phyloP scores from a whole-genome alignment of 2,888 invertebrate genomes.

The Hermodice carunculata region DNA sequence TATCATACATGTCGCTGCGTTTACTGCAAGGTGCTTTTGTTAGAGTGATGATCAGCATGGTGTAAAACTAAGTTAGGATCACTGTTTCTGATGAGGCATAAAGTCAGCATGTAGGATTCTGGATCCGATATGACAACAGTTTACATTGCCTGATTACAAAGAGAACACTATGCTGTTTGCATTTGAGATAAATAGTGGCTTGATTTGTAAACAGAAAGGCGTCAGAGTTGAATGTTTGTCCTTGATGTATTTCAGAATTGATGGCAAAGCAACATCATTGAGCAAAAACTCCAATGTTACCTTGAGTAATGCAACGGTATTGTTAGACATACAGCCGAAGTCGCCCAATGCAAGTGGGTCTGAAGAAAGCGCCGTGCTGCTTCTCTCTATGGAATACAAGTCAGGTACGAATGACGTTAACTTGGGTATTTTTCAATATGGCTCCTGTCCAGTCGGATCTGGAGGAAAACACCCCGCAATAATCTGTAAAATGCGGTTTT shows the following conservation, averaged over 20 bases:
- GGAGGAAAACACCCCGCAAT: neutral
- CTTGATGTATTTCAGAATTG: neutral
- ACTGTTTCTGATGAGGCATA: no score
- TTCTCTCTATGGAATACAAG: neutral
- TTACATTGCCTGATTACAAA: no score
- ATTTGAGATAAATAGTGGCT: no score
- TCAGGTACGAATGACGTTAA: slow-evolving; percentile 2
- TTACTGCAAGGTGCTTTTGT: no score
- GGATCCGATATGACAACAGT: no score
- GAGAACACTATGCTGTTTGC: no score
- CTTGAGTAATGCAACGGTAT: neutral
- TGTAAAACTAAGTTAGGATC: no score
- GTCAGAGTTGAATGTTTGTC: neutral
- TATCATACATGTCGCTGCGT: no score
- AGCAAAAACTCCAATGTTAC: neutral
- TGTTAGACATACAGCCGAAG: neutral
- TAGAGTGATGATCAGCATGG: no score
- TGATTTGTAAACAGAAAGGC: no score
- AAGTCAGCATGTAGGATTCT: no score
- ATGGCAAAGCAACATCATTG: neutral
- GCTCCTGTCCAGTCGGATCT: neutral
- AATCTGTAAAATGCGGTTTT: neutral
- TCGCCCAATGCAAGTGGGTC: neutral
- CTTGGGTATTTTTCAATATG: no score
- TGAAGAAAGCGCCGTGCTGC: neutral